Conservation (phyloP, 35 echinoderm and acorn worm genomes). For the Apostichopus parvimensis region DNA sequence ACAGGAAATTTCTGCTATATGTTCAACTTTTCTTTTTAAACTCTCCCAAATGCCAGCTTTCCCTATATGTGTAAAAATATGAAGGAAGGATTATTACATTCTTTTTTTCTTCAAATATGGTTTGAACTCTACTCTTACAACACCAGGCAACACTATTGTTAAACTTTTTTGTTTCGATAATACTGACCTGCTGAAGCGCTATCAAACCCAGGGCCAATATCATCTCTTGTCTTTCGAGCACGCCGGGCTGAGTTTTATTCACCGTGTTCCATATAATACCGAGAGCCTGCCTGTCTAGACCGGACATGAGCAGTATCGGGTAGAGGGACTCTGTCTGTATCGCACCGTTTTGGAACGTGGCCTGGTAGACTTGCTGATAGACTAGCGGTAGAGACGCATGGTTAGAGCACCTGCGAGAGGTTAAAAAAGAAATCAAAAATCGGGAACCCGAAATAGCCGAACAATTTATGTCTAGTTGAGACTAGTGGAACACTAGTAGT, state of each 20-base stretch:
- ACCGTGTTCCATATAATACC: constrained; percentile 79
- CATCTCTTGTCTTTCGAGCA: constrained; percentile 69
- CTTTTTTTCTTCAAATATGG: too few relatives aligned
- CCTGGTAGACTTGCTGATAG: constrained; percentile 90
- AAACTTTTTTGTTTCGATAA: neutral
- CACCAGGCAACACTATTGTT: too few relatives aligned
- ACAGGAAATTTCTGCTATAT: too few relatives aligned
- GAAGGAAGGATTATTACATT: too few relatives aligned
- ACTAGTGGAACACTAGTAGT: too few relatives aligned
- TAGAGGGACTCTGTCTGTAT: constrained; percentile 80
- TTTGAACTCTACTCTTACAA: too few relatives aligned
- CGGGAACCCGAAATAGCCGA: too few relatives aligned
- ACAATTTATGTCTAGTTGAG: too few relatives aligned
- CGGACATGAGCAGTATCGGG: constrained; percentile 83
- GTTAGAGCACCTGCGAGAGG: constrained; percentile 74
- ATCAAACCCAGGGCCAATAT: constrained; percentile 80
- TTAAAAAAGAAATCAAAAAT: too few relatives aligned
- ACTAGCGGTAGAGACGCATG: constrained; percentile 68
- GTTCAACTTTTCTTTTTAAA: too few relatives aligned
- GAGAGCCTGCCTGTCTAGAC: constrained; percentile 58
- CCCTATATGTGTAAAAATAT: too few relatives aligned
- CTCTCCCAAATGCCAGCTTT: too few relatives aligned
- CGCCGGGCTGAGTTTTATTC: constrained; percentile 81
- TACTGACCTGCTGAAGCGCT: constrained; percentile 81
- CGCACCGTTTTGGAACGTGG: constrained; percentile 60